phyloP scores from a whole-genome alignment of 1,140 invertebrate genomes.

The fruit fly (Drosophila melanogaster) region Release_6_plus_ISO1_MT NT_033779.5:15681001-15681500 shows the following conservation, averaged over 20 bases:
- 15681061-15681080: no score
- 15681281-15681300: conserved; percentile 65
- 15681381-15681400: conserved; percentile 78
- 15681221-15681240: conserved; percentile 10
- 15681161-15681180: not conserved
- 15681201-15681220: conserved; percentile 8
- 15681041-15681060: no score
- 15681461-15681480: conserved; percentile 50
- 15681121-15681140: no score
- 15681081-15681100: no score
- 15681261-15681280: conserved; percentile 54
- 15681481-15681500: conserved; percentile 13
- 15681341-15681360: conserved; percentile 36
- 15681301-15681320: conserved; percentile 67
- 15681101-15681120: no score
- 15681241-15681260: not conserved
- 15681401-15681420: conserved; percentile 79
- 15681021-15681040: no score
- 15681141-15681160: not conserved
- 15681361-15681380: conserved; percentile 75
- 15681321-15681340: conserved; percentile 47
- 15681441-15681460: conserved; percentile 66
- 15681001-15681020: no score
- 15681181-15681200: not conserved
- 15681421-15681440: conserved; percentile 79